phyloP scores from a whole-genome alignment of 1,140 invertebrate genomes.

The Glomeris maerens region DNA sequence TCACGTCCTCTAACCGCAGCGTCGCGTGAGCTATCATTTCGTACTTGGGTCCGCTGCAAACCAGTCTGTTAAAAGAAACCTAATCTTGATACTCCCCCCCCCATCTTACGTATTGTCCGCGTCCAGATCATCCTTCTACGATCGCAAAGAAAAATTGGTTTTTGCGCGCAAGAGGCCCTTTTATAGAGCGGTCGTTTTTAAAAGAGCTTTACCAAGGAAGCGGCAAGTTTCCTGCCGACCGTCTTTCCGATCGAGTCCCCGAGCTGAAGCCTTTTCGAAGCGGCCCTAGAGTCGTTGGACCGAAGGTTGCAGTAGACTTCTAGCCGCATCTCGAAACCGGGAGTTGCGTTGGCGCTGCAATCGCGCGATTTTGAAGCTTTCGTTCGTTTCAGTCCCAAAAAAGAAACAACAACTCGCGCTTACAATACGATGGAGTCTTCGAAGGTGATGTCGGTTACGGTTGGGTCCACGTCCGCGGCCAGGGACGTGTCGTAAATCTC shows the following conservation, averaged over 20 bases:
- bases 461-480: slow-evolving; percentile 49
- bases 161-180: too few relatives aligned
- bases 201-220: slow-evolving; percentile 28
- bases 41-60: slow-evolving; percentile 47
- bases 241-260: slow-evolving; percentile 52
- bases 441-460: slow-evolving; percentile 53
- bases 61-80: neutral
- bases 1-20: slow-evolving; percentile 43
- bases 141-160: too few relatives aligned
- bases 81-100: neutral
- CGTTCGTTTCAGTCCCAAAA: too few relatives aligned
- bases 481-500: slow-evolving; percentile 53
- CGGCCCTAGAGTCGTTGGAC: slow-evolving; percentile 51
- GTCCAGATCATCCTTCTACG: slow-evolving; percentile 25
- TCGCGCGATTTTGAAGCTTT: neutral
- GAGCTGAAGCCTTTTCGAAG: slow-evolving; percentile 50
- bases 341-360: slow-evolving; percentile 44
- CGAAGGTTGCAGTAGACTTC: slow-evolving; percentile 54
- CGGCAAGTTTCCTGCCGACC: slow-evolving; percentile 46
- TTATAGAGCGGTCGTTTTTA: too few relatives aligned
- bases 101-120: neutral
- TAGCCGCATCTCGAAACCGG: slow-evolving; percentile 47
- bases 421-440: slow-evolving; percentile 53
- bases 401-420: slow-evolving; percentile 31
- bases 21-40: slow-evolving; percentile 49